A percentile compares a stretch with the other conserved stretches of the same genome.
Conservation (phyloP, 2,888 invertebrate genomes). For the Portevinia maculata region DNA sequence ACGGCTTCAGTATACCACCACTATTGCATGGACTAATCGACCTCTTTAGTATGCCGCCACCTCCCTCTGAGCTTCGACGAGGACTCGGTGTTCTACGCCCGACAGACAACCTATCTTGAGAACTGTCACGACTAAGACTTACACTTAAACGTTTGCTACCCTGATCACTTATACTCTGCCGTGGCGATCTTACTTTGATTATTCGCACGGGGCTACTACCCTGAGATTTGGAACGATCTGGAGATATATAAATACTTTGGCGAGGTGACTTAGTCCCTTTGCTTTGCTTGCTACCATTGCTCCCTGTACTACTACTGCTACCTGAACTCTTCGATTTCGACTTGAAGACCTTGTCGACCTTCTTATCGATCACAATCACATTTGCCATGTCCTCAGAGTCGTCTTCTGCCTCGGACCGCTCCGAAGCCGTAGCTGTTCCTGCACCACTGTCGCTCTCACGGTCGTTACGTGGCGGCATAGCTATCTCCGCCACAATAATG, state of each 20-base stretch:
- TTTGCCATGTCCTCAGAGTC: constrained; percentile 80
- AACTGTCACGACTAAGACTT: constrained; percentile 81
- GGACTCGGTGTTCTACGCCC: constrained; percentile 81
- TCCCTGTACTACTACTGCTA: constrained; percentile 73
- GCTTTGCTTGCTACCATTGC: constrained; percentile 75
- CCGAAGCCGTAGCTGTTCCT: constrained; percentile 80
- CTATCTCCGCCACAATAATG: constrained; percentile 80
- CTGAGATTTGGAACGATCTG: constrained; percentile 82
- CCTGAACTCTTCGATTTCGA: constrained; percentile 78
- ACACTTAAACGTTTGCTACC: constrained; percentile 79
- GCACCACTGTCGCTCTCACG: constrained; percentile 80
- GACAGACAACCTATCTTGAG: constrained; percentile 80
- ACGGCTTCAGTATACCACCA: constrained; percentile 80
- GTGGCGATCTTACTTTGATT: constrained; percentile 83
- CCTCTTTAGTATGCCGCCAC: constrained; percentile 81
- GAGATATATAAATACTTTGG: constrained; percentile 85
- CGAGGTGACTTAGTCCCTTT: constrained; percentile 83
- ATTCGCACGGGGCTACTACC: constrained; percentile 82
- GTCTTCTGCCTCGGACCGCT: constrained; percentile 79
- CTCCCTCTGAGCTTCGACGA: constrained; percentile 81
- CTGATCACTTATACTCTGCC: constrained; percentile 84
- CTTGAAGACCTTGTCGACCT: constrained; percentile 82
- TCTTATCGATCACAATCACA: constrained; percentile 81
- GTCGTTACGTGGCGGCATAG: constrained; percentile 79
- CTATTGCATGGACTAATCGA: constrained; percentile 78